A percentile compares a stretch with the other conserved stretches of the same genome.
Conservation (phyloP, 2,888 invertebrate genomes). For the Cepaea hortensis region DNA sequence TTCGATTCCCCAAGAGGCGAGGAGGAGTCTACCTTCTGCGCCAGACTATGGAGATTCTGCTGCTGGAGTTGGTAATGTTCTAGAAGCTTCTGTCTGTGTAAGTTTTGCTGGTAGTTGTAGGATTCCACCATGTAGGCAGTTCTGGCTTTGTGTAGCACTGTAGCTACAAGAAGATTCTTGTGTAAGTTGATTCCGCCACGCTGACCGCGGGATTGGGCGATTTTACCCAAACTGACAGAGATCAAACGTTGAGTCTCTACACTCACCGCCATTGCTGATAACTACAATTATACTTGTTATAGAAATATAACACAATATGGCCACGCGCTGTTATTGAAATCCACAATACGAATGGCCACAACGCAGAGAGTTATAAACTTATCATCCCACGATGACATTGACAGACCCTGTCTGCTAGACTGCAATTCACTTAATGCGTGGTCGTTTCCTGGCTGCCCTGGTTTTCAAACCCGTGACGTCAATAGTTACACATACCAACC, state of each 20-base stretch:
- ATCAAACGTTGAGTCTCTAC: conserved; percentile 80
- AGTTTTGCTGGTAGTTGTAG: conserved; percentile 56
- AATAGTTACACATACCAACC: conserved; percentile 54
- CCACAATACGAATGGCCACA: not conserved
- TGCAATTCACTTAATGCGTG: conserved; percentile 57
- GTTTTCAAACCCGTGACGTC: conserved; percentile 69
- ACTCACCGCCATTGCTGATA: conserved; percentile 31
- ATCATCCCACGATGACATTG: too few species aligned
- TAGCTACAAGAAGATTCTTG: conserved; percentile 82
- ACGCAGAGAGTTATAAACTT: not conserved
- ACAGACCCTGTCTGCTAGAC: conserved; percentile 47
- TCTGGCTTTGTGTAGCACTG: conserved; percentile 82
- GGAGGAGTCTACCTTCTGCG: not conserved
- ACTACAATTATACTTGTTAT: too few species aligned
- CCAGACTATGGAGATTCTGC: not conserved
- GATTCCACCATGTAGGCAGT: conserved; percentile 82
- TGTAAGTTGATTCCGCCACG: conserved; percentile 82
- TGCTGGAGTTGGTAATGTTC: conserved; percentile 48
- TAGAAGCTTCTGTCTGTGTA: conserved; percentile 40
- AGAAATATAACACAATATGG: too few species aligned
- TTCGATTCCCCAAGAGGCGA: conserved; percentile 2
- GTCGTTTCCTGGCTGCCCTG: conserved; percentile 55
- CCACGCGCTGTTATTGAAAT: not conserved
- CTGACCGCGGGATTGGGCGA: conserved; percentile 81
- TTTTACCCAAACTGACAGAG: conserved; percentile 83